Percentiles rank a stretch among this genome's conserved stretches.
phyloP scores from a whole-genome alignment of 64 coral and sea anemone species.

The Anthopleura sola region DNA sequence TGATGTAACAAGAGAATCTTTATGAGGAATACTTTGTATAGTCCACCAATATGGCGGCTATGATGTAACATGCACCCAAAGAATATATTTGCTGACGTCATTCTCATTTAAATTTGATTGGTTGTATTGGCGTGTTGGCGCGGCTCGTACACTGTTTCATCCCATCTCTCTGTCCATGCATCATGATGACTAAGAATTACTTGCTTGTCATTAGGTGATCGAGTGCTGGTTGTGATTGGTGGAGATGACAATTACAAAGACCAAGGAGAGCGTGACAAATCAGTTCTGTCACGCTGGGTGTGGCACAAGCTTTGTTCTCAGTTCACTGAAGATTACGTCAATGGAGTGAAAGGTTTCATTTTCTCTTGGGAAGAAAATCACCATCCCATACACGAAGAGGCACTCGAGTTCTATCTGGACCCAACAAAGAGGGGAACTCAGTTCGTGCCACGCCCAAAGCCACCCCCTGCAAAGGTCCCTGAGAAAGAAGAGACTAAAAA shows the following conservation, averaged over 20 bases:
- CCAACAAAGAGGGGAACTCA: slow-evolving; percentile 11
- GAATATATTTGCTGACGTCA: no score
- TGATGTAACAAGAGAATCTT: no score
- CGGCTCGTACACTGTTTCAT: no score
- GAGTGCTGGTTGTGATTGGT: slow-evolving; percentile 64
- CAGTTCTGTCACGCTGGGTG: slow-evolving; percentile 49
- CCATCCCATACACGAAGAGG: slow-evolving; percentile 65
- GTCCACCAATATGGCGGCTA: no score
- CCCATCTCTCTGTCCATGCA: no score
- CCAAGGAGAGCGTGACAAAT: slow-evolving; percentile 22
- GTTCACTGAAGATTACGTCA: slow-evolving; percentile 30
- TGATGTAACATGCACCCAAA: no score
- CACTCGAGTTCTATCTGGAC: slow-evolving; percentile 38
- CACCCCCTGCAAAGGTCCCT: not conserved
- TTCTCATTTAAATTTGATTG: no score
- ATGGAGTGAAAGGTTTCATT: slow-evolving; percentile 61
- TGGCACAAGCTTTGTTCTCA: slow-evolving; percentile 41
- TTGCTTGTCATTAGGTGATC: slow-evolving; percentile 19
- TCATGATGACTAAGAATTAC: not conserved
- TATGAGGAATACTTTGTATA: no score
- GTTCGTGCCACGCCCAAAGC: slow-evolving; percentile 20
- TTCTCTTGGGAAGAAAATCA: slow-evolving; percentile 70
- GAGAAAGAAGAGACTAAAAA: not conserved
- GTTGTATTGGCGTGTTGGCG: no score
- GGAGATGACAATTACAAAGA: slow-evolving; percentile 59